Evolutionary conservation across 2,113 vertebrate species (phyloP), one percentile per base, ranked within the genome.

Genomic region (Myiozetetes cayanensis): DNA sequence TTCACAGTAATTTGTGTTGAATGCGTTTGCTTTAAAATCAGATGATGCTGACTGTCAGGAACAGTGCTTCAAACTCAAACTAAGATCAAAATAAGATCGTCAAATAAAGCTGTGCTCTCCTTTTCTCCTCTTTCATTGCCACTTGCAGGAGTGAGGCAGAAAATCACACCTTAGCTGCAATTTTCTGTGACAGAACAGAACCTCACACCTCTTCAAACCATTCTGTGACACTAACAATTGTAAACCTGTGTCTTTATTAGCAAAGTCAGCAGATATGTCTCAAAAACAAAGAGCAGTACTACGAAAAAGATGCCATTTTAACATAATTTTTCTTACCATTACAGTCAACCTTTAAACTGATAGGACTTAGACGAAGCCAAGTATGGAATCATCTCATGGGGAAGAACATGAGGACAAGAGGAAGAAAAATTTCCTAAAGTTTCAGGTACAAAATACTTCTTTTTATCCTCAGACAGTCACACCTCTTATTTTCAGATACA

Each of bases 1-100:
- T 80, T 74, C 53, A 85, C 19, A 56, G 53, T n/a, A 30, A 21
- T 74, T 52, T 16, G 21, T 61, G 22, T 71, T 88, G 88, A 59
- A 80, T 80, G 85, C 73, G 31, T 70, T 85, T 62, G 53, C 67
- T 88, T 85, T 68, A 89, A 92, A 96, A 95, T 90, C 41, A 91
- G 62, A 85, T 63, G 2, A 89, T 49, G 12, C 75, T 62, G 37
- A 67, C 47, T 90, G 46, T 47, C 65, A 89, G 21, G 1, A 0
- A 50, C 49, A 85, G 33, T 46, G 41, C 59, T 91, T 81, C 89
- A 86, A 95, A 76, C 39, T 56, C 46, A 91, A 47, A 52, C 41
- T 35, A 81, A 80, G 56, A 91, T 74, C 68, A 92, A 50, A 52
- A 49, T 39, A 78, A 80, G 56, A 91, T 72, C 61, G 81, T 58